phyloP scores from a whole-genome alignment of 1,140 invertebrate species.

The Meloidogyne exigua region DNA sequence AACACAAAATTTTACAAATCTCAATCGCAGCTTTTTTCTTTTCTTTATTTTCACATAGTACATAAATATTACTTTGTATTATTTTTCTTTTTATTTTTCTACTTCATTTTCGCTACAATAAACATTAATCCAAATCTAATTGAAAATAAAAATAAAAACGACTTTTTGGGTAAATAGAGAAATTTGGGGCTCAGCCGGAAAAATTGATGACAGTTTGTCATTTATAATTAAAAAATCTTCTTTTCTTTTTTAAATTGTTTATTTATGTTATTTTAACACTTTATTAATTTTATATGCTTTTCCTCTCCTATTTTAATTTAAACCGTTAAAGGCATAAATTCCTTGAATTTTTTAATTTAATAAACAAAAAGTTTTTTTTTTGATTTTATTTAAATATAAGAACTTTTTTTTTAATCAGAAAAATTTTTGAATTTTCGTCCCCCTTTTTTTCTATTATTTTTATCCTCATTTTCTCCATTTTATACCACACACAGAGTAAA shows the following conservation, averaged over 20 bases:
- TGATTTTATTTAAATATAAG: no score
- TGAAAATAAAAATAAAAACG: not conserved
- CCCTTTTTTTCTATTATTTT: no score
- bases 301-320: not conserved
- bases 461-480: no score
- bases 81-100: not conserved
- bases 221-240: not conserved
- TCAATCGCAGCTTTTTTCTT: no score
- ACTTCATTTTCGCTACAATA: conserved; percentile 2
- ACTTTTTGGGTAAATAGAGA: not conserved
- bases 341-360: not conserved
- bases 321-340: no score
- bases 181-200: not conserved
- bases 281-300: not conserved
- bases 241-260: not conserved
- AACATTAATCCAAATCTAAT: conserved; percentile 5
- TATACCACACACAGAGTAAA: no score
- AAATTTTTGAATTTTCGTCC: no score
- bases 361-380: no score
- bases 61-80: not conserved
- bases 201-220: not conserved
- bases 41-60: no score
- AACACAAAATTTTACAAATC: no score
- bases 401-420: no score
- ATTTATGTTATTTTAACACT: not conserved